Percentiles rank a stretch among this genome's conserved stretches.
Evolutionary conservation across 2,888 invertebrate genomes (phyloP).

Genomic region (Microctonus brassicae): DNA sequence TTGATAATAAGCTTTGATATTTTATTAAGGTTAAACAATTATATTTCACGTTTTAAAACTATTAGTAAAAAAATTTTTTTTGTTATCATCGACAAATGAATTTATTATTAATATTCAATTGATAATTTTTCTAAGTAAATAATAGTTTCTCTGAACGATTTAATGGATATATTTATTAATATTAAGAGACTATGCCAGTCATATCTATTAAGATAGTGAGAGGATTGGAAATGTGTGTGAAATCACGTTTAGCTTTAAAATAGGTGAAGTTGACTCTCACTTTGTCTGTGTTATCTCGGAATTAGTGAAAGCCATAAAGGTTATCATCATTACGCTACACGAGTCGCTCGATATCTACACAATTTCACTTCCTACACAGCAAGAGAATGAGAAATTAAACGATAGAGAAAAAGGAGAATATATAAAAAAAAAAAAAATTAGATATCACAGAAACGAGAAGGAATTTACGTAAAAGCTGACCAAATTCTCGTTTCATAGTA

Average conservation of each 20-base stretch:
- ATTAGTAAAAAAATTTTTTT: too few relatives aligned
- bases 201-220: too few relatives aligned
- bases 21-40: too few relatives aligned
- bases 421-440: background rate
- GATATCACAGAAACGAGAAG: too few relatives aligned
- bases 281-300: constrained; percentile 48
- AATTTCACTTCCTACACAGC: constrained; percentile 10
- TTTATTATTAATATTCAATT: too few relatives aligned
- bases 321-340: constrained; percentile 62
- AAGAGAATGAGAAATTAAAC: background rate
- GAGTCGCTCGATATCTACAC: constrained; percentile 49
- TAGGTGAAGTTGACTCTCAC: constrained; percentile 50
- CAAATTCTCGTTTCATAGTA: constrained; percentile 20
- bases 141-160: too few relatives aligned
- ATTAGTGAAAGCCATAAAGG: constrained; percentile 63
- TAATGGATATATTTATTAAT: too few relatives aligned
- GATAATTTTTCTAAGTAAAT: too few relatives aligned
- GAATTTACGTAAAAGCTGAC: constrained; percentile 23
- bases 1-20: too few relatives aligned
- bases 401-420: background rate
- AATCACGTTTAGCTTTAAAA: constrained; percentile 52
- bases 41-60: too few relatives aligned
- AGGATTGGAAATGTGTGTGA: constrained; percentile 37
- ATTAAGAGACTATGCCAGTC: too few relatives aligned
- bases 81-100: too few relatives aligned